These are phyloP conservation scores for Amblyopsis rosae DNA, from an alignment of 2,113 vertebrate species.

Conservation along the genomic window DNA sequence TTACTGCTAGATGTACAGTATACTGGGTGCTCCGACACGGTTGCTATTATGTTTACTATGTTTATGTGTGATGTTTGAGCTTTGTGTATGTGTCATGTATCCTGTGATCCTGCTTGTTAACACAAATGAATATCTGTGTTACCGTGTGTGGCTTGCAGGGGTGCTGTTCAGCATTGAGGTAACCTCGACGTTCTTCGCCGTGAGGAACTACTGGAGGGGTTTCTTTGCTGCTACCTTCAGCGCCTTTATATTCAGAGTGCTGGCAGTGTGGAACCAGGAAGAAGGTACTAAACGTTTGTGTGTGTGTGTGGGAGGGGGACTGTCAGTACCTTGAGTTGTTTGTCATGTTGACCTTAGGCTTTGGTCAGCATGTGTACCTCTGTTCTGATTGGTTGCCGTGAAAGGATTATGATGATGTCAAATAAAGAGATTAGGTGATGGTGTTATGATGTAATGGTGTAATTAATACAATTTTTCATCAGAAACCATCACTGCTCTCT, in stretches of 20 bases:
- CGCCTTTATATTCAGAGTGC: constrained; percentile 97
- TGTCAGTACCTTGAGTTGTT: background rate
- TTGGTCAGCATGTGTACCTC: too few relatives aligned
- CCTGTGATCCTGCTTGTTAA: background rate
- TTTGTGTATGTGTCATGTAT: background rate
- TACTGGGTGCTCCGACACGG: background rate
- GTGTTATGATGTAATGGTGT: background rate
- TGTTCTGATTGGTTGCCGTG: too few relatives aligned
- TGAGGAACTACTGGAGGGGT: constrained; percentile 98
- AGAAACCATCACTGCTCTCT: constrained; percentile 98
- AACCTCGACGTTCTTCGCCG: constrained; percentile 96
- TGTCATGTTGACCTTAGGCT: background rate
- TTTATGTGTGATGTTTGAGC: background rate
- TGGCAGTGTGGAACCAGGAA: constrained; percentile 96
- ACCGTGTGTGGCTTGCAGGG: constrained; percentile 70
- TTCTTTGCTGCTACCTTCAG: constrained; percentile 98
- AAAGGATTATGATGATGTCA: too few relatives aligned
- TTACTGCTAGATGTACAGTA: background rate
- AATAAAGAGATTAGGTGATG: too few relatives aligned
- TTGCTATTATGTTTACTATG: background rate
- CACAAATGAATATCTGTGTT: background rate
- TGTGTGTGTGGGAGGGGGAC: constrained; percentile 51
- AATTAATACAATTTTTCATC: constrained; percentile 66
- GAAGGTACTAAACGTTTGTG: constrained; percentile 77
- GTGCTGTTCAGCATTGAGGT: constrained; percentile 98